These are phyloP conservation scores for Chrosomus eos DNA, from an alignment of 2,797 vertebrate genomes.

Conservation along the genomic window DNA sequence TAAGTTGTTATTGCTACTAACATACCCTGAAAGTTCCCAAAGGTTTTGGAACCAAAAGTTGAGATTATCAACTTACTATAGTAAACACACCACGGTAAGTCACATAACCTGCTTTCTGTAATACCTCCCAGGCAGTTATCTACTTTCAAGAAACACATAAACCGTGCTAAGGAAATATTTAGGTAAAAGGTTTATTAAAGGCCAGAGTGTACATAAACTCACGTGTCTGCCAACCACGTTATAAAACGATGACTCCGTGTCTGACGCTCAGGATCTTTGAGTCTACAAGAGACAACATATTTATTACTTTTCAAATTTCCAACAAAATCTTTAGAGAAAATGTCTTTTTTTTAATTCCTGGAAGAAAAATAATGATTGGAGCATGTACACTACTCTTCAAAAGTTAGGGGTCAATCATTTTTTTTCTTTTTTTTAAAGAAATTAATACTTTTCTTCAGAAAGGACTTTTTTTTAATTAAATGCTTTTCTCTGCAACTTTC, in stretches of 20 bases:
- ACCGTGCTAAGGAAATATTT: background rate
- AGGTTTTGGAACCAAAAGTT: background rate
- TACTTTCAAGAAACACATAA: conserved; percentile 17
- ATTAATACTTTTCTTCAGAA: too few relatives aligned
- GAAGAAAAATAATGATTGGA: background rate
- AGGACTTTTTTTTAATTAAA: too few relatives aligned
- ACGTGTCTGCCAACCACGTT: conserved; percentile 92
- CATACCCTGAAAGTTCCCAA: background rate
- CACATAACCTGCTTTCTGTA: background rate
- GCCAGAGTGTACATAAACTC: conserved; percentile 67
- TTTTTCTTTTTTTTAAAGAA: too few relatives aligned
- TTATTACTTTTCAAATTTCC: background rate
- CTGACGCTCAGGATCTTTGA: conserved; percentile 85
- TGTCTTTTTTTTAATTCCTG: background rate
- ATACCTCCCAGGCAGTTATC: background rate
- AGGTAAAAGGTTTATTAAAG: conserved; percentile 17
- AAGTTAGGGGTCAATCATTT: too few relatives aligned
- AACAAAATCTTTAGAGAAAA: background rate
- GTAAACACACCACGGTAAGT: background rate
- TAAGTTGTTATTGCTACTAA: too few relatives aligned
- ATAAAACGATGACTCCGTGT: conserved; percentile 84
- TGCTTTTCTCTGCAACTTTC: too few relatives aligned
- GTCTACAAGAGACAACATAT: conserved; percentile 70
- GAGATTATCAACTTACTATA: background rate
- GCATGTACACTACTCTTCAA: too few relatives aligned